phyloP scores from a whole-genome alignment of 2,888 invertebrate species.

The Athrips mouffetella region DNA sequence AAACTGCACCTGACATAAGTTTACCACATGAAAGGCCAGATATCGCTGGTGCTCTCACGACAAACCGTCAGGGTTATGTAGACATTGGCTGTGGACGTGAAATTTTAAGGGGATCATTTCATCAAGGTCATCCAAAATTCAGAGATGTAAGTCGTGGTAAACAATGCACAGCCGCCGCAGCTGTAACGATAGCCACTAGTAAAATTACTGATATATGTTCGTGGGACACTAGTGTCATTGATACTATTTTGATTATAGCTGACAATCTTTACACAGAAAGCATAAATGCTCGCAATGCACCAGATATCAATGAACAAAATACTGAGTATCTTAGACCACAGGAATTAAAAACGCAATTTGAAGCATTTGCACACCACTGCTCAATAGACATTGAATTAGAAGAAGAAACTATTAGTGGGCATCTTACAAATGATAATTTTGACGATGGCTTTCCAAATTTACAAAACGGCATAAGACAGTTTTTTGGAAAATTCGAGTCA shows the following conservation, averaged over 20 bases:
- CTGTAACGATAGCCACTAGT: conserved; percentile 7
- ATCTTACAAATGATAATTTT: not conserved
- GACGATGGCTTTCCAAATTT: not conserved
- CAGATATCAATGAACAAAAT: not conserved
- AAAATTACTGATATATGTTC: not conserved
- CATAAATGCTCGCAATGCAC: not conserved
- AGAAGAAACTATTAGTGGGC: not conserved
- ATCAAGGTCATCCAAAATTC: conserved; percentile 5
- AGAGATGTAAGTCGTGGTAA: conserved; percentile 5
- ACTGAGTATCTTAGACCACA: conserved; percentile 1
- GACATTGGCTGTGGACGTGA: not conserved
- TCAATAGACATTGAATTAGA: not conserved
- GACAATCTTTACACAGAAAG: conserved; percentile 3
- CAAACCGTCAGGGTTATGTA: not conserved
- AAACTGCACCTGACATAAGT: not conserved
- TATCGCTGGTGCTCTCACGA: not conserved
- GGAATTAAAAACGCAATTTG: conserved; percentile 4
- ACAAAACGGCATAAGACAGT: not conserved
- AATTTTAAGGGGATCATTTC: conserved; percentile 7
- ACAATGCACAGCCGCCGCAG: conserved; percentile 8
- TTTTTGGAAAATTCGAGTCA: not conserved
- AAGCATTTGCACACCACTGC: not conserved
- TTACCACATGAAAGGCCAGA: too few species aligned
- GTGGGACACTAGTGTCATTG: conserved; percentile 3
- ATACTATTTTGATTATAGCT: conserved; percentile 5